A percentile compares a stretch with the other conserved stretches of the same genome.
Evolutionary conservation across 2,888 invertebrate genomes (phyloP).

Genomic region (Drosophila mimica): DNA sequence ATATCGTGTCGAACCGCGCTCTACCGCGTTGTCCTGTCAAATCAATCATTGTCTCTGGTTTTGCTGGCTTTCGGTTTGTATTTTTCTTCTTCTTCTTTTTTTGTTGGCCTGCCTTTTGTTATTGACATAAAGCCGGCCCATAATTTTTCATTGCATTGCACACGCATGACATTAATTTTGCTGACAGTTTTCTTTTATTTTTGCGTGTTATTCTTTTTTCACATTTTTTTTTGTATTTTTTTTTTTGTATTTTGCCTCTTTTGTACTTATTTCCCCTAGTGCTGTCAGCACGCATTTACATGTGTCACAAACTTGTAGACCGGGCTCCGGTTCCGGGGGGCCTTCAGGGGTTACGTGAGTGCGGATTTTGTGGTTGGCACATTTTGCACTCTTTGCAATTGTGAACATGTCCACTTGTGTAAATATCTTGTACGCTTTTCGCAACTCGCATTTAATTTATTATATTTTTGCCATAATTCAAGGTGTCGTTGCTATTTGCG

Average conservation of each 20-base stretch:
- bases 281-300: slow-evolving; percentile 81
- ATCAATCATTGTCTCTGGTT: slow-evolving; percentile 82
- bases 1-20: slow-evolving; percentile 38
- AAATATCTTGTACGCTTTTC: slow-evolving; percentile 40
- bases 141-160: slow-evolving; percentile 84
- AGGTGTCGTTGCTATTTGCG: slow-evolving; percentile 65
- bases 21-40: slow-evolving; percentile 78
- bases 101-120: slow-evolving; percentile 64
- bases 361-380: slow-evolving; percentile 56
- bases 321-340: slow-evolving; percentile 1
- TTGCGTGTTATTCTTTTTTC: slow-evolving; percentile 17
- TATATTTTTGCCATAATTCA: slow-evolving; percentile 62
- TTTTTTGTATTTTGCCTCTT: slow-evolving; percentile 41
- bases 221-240: too few relatives aligned
- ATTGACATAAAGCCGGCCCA: slow-evolving; percentile 83
- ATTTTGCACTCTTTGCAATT: slow-evolving; percentile 32
- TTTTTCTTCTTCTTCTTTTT: background rate
- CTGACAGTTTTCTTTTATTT: slow-evolving; percentile 83
- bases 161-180: slow-evolving; percentile 83
- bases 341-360: slow-evolving; percentile 39
- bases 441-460: slow-evolving; percentile 2
- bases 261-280: slow-evolving; percentile 60
- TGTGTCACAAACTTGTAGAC: slow-evolving; percentile 61
- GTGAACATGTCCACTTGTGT: slow-evolving; percentile 29
- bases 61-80: slow-evolving; percentile 16